Evolutionary conservation across 2,888 invertebrate species (phyloP), one percentile per base, ranked within the genome.

Genomic region (Galerucella nymphaeae): DNA sequence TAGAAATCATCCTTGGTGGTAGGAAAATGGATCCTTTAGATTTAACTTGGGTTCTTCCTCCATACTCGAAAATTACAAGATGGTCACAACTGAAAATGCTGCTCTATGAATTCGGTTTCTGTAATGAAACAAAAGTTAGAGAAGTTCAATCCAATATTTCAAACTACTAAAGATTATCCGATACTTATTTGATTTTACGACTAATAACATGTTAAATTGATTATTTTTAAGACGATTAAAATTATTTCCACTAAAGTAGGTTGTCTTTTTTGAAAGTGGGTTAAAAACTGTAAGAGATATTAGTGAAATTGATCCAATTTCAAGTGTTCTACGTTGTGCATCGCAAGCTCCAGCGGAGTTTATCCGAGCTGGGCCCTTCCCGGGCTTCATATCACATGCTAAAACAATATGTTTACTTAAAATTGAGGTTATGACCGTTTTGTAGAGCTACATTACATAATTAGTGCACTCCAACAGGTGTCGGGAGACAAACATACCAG

Each of bases 381-480:
- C 23, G 23, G 23, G 5, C 4, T 30, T 5, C 23, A 3, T 30
- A 30, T 30, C 23, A 30, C 23, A 30, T 3, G 23, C 23, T 30
- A 30, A 30, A 30, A 2, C 23, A 30, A 30, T 5, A 3, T 30
- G 23, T 4, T 23, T 23, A 30, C 23, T 30, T 30, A 30, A 30
- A 30, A 30, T 30, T 30, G 4, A 30, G 4, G 23, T 30, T 5
- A 30, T 30, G 23, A 30, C 23, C 23, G 13, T 58, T 38, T 14
- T 30, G 83, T 68, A 76, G 90, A 84, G 79, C 86, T 87, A 88
- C 89, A 90, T 89, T 92, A 92, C 95, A 94, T 93, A 95, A 94
- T 94, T 94, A 95, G 95, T 96, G 96, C 94, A 96, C 96, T 96
- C 95, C 96, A 95, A 94, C 96, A 96, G 95, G 94, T 96, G 96